Base-by-base conservation (phyloP, 1,140 invertebrate genomes). In the Polyergus mexicanus region DNA sequence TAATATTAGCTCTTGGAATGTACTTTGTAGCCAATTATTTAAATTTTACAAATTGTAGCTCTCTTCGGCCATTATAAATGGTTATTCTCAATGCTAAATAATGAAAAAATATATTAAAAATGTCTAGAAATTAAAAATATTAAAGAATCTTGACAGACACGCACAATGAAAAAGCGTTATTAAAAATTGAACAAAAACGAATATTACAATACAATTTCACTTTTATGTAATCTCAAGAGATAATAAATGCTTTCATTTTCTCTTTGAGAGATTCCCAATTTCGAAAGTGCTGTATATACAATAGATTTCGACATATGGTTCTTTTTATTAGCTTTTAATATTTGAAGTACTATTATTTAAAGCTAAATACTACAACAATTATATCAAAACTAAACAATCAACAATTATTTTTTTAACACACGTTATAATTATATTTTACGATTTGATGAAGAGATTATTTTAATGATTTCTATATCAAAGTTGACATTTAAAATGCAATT, bases 251-350 rank as follows among this genome's bases (percentile, higher is more conserved):
- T 76, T 77, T 77, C 10, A 28, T 19, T 51, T 65, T 51, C 28
- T 51, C 44, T 54, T 68, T 4, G 3, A 38, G n/a, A 78, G 13
- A 68, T 7, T 66, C 11, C 6, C 2, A 3, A 74, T 28, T 68
- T n/a, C 4, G 51, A 65, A 54, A 44, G 35, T 77, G 22, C 6
- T 51, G 4, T 13, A n/a, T n/a, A n/a, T n/a, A n/a, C n/a, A n/a
- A n/a, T 2, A 10, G 4, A 68, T 54, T 68, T 78, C 66, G 41
- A 66, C 19, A 35, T 66, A 38, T n/a, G 3, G 7, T 54, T 66
- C 28, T 66, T 54, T 22, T 78, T 8, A 3, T 16, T 16, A 66
- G 28, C n/a, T 78, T 78, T 68, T 68, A 13, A 68, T 38, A 10
- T 16, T 47, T 28, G 10, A 68, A 51, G 4, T 19, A 47, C 2